Conservation (phyloP, 2,113 vertebrate species). For the Malurus elegans region DNA sequence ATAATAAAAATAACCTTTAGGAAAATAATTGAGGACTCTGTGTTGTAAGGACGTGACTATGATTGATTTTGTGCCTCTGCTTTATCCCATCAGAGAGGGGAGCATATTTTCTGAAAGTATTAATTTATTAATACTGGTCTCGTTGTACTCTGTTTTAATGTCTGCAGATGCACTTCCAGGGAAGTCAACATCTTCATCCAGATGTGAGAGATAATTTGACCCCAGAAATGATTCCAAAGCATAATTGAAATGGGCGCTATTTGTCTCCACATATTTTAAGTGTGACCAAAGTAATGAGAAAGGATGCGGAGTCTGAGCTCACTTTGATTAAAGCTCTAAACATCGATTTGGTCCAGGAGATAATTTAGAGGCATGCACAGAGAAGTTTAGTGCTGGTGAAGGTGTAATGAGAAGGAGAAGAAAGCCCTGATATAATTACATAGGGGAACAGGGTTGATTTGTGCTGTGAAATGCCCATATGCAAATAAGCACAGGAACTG, state of each 20-base stretch:
- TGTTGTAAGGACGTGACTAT: neutral
- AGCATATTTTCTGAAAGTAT: neutral
- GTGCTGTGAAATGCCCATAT: neutral
- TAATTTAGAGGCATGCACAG: neutral
- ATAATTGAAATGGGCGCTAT: neutral
- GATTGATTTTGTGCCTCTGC: neutral
- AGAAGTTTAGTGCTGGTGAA: neutral
- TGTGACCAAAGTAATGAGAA: neutral
- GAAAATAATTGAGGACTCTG: neutral
- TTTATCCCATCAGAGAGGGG: neutral
- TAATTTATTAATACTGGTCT: neutral
- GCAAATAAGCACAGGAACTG: neutral
- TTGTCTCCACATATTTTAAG: neutral
- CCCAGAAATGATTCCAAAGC: neutral
- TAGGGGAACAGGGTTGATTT: neutral
- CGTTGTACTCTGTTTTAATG: neutral
- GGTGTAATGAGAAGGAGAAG: neutral
- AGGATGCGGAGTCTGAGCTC: neutral
- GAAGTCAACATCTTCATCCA: neutral
- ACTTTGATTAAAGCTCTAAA: constrained; percentile 26
- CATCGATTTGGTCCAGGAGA: neutral
- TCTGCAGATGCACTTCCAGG: neutral
- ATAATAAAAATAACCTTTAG: neutral
- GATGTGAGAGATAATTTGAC: constrained; percentile 5
- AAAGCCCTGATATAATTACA: neutral